These are phyloP conservation scores for Trichopria drosophilae DNA, from an alignment of 2,888 invertebrate genomes.

Conservation along the genomic window DNA sequence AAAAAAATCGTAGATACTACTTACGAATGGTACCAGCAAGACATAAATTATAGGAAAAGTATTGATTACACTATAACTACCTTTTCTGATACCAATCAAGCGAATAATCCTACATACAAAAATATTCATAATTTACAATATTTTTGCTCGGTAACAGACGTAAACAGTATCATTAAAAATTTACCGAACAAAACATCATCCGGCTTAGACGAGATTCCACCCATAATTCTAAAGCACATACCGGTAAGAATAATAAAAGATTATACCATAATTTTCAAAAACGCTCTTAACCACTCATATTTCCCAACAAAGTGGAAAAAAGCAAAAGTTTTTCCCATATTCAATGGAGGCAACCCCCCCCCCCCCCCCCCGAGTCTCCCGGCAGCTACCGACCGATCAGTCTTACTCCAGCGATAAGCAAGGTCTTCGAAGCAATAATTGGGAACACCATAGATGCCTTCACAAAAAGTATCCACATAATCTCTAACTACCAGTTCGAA, in stretches of 20 bases:
- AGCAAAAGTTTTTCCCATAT: conserved; percentile 27
- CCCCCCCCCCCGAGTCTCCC: conserved; percentile 14
- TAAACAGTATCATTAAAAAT: background rate
- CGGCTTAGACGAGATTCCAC: conserved; percentile 17
- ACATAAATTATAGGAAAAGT: too few relatives aligned
- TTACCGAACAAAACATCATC: too few relatives aligned
- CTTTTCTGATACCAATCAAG: background rate
- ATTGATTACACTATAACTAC: too few relatives aligned
- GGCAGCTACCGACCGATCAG: conserved; percentile 33
- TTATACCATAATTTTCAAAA: conserved; percentile 20
- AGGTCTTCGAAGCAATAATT: conserved; percentile 30
- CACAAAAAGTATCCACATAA: conserved; percentile 10
- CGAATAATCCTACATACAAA: background rate
- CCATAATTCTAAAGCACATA: conserved; percentile 16
- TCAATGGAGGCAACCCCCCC: too few relatives aligned
- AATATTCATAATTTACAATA: background rate
- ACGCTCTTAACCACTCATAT: too few relatives aligned
- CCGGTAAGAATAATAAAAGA: conserved; percentile 4
- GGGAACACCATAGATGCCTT: background rate
- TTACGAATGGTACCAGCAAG: too few relatives aligned
- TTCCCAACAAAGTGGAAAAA: conserved; percentile 20
- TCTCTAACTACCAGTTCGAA: conserved; percentile 29
- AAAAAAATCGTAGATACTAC: too few relatives aligned
- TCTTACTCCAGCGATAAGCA: conserved; percentile 26
- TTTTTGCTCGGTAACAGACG: conserved; percentile 19